Percentiles rank a stretch among this genome's conserved stretches.
phyloP scores from a whole-genome alignment of 2,113 vertebrate species.

The Odocoileus hemionus region DNA sequence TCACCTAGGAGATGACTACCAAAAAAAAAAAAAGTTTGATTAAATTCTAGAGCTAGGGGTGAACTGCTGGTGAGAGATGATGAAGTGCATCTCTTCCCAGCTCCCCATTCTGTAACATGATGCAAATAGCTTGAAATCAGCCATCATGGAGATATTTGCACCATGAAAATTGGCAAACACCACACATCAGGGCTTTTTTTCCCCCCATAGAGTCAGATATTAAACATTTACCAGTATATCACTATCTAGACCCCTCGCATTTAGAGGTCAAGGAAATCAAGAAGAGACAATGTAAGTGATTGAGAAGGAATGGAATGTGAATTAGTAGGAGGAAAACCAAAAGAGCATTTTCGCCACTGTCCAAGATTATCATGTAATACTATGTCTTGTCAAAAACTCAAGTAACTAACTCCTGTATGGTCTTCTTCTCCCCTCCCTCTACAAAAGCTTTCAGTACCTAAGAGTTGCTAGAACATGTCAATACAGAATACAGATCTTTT shows the following conservation, averaged over 20 bases:
- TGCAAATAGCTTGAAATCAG: neutral
- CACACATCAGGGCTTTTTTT: neutral
- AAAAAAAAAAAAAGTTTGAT: neutral
- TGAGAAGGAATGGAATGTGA: neutral
- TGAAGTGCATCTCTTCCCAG: neutral
- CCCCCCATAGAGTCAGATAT: neutral
- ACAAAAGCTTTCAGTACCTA: neutral
- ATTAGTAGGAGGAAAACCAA: neutral
- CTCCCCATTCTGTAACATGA: neutral
- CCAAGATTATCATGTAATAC: neutral
- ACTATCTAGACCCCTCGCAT: neutral
- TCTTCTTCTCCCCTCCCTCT: neutral
- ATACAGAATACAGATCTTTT: neutral
- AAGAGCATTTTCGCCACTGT: neutral
- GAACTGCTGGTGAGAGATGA: neutral
- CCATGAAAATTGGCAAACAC: neutral
- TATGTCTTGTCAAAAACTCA: neutral
- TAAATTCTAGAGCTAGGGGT: neutral
- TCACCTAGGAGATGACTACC: neutral
- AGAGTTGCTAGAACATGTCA: neutral
- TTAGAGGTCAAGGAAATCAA: neutral
- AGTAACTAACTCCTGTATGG: neutral
- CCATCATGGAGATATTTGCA: neutral
- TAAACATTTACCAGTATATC: neutral
- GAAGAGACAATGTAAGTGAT: neutral